Base-by-base conservation (phyloP, 2,888 invertebrate genomes). In the Lasioglossum villosulum region DNA sequence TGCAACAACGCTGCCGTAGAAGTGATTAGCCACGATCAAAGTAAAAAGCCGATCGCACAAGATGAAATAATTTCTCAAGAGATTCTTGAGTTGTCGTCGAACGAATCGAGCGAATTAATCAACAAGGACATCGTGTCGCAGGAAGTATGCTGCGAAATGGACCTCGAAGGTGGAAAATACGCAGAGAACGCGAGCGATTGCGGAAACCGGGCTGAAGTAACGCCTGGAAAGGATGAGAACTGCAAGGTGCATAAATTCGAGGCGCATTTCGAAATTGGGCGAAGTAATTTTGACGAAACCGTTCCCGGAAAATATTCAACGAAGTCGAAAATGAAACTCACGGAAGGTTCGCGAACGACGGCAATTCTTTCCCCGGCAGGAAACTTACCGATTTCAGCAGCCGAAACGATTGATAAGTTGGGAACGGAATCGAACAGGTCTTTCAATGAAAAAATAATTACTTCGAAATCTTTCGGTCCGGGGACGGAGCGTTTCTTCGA, bases 191-290 rank as follows among this genome's bases (percentile, higher is more conserved):
- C 34, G 72, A 16, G 30, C n/a, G 75, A 76, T 75, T 48, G 42
- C 30, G 56, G 52, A 76, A 76, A 68, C 71, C 34, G 19, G 27
- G 68, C 37, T 19, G 56, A n/a, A n/a, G 34, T 23, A 42, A 14
- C 23, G 12, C 6, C 56, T 45, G 70, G 63, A 14, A 59, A n/a
- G 16, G 34, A 56, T 23, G 52, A 37, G 23, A 52, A 37, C 14
- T 23, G 8, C n/a, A 10, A 59, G 19, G 16, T 23, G 71, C 23
- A 75, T 71, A 75, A 80, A 75, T 52, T 63, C 14, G 23, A 8
- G 48, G 12, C 63, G 30, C 37, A 42, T 71, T 80, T 71, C 10
- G 59, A 76, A 45, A 73, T 59, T 74, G 82, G 16, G 30, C 56
- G 39, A 23, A 45, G 37, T 16, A 27, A n/a, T 14, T 27, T n/a